These are phyloP conservation scores for Paralichthys olivaceus DNA, from an alignment of 2,113 vertebrate species.

Conservation along the genomic window DNA sequence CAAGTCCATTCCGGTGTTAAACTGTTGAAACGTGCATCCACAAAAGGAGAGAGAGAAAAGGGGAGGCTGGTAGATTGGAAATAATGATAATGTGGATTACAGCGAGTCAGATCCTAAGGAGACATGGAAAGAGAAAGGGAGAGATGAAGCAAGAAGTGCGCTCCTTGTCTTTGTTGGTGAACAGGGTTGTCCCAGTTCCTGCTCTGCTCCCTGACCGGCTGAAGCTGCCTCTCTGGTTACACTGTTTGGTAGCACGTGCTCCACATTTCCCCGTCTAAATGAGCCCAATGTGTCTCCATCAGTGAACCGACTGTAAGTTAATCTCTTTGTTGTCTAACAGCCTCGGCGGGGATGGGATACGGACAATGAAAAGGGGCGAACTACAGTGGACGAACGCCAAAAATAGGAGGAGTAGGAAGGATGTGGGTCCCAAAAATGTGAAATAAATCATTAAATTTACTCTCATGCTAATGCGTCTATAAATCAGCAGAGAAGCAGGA, in stretches of 20 bases:
- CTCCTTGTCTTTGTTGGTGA: constrained; percentile 33
- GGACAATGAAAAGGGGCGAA: constrained; percentile 40
- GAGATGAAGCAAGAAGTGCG: not conserved
- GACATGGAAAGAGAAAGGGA: constrained; percentile 4
- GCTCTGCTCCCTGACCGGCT: constrained; percentile 42
- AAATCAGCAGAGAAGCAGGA: constrained; percentile 11
- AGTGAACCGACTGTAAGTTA: constrained; percentile 64
- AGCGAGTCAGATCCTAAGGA: constrained; percentile 9
- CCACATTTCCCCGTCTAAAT: constrained; percentile 55
- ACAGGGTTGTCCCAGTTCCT: constrained; percentile 39
- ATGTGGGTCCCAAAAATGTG: constrained; percentile 4
- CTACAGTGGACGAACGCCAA: constrained; percentile 1
- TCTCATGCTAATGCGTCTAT: not conserved
- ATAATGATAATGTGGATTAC: constrained; percentile 3
- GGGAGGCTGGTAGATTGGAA: not conserved
- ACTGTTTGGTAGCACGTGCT: constrained; percentile 58
- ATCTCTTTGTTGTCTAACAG: constrained; percentile 72
- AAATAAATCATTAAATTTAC: constrained; percentile 12
- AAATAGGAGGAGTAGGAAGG: constrained; percentile 15
- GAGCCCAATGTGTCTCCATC: constrained; percentile 59
- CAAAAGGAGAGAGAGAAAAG: not conserved
- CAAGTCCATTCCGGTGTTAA: constrained; percentile 5
- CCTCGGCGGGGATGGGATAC: constrained; percentile 13
- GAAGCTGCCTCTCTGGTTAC: constrained; percentile 63
- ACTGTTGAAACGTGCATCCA: constrained; percentile 5